Evolutionary conservation across 1,140 invertebrate genomes (phyloP).

Genomic region (Condylostylus longicornis): DNA sequence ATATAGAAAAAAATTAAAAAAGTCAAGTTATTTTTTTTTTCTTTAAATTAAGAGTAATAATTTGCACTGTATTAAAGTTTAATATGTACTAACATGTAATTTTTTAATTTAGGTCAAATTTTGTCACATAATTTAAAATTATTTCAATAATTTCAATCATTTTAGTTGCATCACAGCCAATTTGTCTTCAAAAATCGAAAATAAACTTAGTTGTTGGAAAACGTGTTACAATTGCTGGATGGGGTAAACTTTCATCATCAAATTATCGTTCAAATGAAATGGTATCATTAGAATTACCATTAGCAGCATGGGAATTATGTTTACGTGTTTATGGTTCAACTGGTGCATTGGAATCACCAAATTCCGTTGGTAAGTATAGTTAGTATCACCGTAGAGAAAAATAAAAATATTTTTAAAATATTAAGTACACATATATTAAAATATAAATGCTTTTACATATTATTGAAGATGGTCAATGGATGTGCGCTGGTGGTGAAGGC

Average conservation of each 20-base stretch:
- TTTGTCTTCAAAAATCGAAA: constrained; percentile 34
- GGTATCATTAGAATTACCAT: constrained; percentile 25
- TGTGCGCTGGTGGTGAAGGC: constrained; percentile 50
- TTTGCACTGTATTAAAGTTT: no score
- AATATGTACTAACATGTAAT: no score
- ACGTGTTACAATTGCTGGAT: constrained; percentile 31
- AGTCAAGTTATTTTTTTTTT: no score
- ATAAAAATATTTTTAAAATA: no score
- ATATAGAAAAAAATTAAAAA: no score
- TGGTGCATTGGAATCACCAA: constrained; percentile 29
- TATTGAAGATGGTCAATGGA: constrained; percentile 38
- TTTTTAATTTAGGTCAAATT: no score
- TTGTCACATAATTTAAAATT: no score
- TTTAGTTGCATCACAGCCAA: constrained; percentile 38
- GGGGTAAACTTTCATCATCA: constrained; percentile 29
- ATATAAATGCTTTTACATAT: constrained; percentile 32
- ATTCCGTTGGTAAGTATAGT: constrained; percentile 18
- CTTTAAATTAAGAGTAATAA: no score
- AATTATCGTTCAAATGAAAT: constrained; percentile 27
- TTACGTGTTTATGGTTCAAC: constrained; percentile 28
- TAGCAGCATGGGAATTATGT: constrained; percentile 30
- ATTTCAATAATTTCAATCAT: no score
- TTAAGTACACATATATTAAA: not conserved
- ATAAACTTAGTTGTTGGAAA: constrained; percentile 35
- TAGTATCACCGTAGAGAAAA: no score